Evolutionary conservation across 2,113 vertebrate genomes (phyloP).

Genomic region (Dryoscopus gambensis): DNA sequence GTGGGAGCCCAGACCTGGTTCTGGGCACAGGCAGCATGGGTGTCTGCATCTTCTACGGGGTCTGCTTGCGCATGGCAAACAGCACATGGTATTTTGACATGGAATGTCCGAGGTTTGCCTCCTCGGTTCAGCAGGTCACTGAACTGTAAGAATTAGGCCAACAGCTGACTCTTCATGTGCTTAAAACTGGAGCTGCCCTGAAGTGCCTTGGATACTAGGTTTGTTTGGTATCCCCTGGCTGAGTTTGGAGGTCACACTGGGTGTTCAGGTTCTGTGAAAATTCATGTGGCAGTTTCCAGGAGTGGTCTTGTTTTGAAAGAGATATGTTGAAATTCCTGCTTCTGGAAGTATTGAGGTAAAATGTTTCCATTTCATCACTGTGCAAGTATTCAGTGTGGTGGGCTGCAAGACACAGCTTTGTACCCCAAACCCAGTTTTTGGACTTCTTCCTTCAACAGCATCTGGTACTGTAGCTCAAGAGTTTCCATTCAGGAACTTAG

Average conservation of each 20-base stretch:
- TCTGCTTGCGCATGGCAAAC: not conserved
- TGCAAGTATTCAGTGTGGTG: not conserved
- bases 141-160: not conserved
- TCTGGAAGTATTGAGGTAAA: not conserved
- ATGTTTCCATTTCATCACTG: accelerated
- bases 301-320: not conserved
- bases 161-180: not conserved
- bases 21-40: not conserved
- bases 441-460: not conserved
- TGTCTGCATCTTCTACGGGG: not conserved
- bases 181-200: not conserved
- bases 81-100: accelerated
- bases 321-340: not conserved
- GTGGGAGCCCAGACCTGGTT: not conserved
- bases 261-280: not conserved
- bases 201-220: not conserved
- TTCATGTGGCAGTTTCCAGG: not conserved
- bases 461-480: not conserved
- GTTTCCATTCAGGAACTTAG: not conserved
- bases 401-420: not conserved
- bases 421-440: not conserved
- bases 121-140: not conserved
- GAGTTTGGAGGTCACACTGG: not conserved
- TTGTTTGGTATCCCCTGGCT: not conserved
- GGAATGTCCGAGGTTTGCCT: not conserved